Evolutionary conservation across 2,797 vertebrate species (phyloP).

Genomic region (Kryptolebias ocellatus): DNA sequence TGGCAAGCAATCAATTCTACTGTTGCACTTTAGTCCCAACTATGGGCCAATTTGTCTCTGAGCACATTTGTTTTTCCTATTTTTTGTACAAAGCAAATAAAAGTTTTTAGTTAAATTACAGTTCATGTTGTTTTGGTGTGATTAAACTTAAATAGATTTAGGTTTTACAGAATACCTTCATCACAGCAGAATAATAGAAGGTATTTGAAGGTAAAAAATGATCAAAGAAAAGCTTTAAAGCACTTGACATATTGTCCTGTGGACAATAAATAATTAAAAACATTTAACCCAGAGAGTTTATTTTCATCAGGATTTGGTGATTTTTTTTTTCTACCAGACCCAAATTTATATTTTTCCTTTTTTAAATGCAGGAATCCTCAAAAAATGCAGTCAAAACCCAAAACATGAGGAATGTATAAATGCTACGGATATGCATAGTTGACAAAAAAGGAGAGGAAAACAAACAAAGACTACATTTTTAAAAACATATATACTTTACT

Average conservation of each 20-base stretch:
- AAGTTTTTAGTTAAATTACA: slow-evolving; percentile 39
- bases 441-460: no score
- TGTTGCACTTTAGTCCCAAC: slow-evolving; percentile 46
- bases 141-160: neutral
- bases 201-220: neutral
- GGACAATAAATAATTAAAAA: no score
- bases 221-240: neutral
- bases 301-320: no score
- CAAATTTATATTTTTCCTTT: no score
- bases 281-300: no score
- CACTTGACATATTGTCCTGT: neutral
- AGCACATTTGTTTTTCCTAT: slow-evolving; percentile 13
- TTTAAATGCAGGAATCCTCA: no score
- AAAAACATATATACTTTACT: no score
- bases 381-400: no score
- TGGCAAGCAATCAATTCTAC: slow-evolving; percentile 32
- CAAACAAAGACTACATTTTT: no score
- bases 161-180: neutral
- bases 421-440: no score
- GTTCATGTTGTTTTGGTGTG: slow-evolving; percentile 27
- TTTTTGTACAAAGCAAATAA: slow-evolving; percentile 43
- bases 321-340: no score
- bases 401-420: no score
- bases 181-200: neutral
- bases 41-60: slow-evolving; percentile 15